These are phyloP conservation scores for Yponomeuta cagnagella DNA, from an alignment of 2,888 invertebrate species.

Conservation along the genomic window DNA sequence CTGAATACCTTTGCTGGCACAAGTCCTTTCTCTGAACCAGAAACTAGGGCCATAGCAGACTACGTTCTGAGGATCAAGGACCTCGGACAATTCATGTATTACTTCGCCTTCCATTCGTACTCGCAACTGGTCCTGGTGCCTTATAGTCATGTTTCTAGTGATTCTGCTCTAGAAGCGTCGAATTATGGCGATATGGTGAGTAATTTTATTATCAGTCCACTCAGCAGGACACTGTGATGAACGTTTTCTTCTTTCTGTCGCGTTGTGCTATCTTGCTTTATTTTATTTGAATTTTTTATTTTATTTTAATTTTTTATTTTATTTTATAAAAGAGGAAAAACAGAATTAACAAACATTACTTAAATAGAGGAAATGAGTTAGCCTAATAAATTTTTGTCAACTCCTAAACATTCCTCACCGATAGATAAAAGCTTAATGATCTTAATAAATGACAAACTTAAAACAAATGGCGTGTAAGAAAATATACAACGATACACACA, in stretches of 20 bases:
- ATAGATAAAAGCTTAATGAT: too few species aligned
- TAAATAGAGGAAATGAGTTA: too few species aligned
- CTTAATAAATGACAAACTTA: too few species aligned
- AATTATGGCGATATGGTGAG: constrained; percentile 61
- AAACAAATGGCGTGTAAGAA: too few species aligned
- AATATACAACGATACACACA: too few species aligned
- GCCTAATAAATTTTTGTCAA: too few species aligned
- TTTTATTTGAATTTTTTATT: too few species aligned
- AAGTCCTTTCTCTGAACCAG: constrained; percentile 71
- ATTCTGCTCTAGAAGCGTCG: constrained; percentile 29
- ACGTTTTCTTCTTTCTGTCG: not conserved
- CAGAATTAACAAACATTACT: too few species aligned
- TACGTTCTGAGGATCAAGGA: constrained; percentile 41
- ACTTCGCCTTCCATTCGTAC: constrained; percentile 75
- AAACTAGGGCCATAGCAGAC: constrained; percentile 54
- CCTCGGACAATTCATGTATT: constrained; percentile 52
- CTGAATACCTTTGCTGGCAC: constrained; percentile 70
- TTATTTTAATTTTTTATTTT: too few species aligned
- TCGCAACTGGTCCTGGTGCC: constrained; percentile 72
- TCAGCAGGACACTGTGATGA: not conserved
- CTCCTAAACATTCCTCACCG: too few species aligned
- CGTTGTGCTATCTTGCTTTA: not conserved
- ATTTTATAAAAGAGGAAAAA: too few species aligned
- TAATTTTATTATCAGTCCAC: not conserved
- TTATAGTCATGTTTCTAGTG: constrained; percentile 52